Percentiles rank a stretch among this genome's conserved stretches.
phyloP scores from a whole-genome alignment of 2,113 vertebrate species.

The Neodon shergylaensis region DNA sequence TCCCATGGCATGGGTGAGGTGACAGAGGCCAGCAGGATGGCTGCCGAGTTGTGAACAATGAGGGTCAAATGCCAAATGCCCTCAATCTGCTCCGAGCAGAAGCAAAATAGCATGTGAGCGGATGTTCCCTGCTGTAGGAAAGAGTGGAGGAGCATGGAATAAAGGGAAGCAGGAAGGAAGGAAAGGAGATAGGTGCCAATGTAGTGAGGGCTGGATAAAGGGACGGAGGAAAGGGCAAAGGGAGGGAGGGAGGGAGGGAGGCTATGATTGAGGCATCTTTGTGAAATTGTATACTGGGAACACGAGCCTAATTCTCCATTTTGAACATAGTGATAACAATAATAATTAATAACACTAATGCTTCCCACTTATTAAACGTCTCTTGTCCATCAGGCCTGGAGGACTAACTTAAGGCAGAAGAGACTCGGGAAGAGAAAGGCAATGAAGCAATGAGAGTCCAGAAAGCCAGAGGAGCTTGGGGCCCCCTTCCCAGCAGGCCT shows the following conservation, averaged over 20 bases:
- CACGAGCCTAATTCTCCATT: not conserved
- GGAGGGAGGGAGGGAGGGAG: not conserved
- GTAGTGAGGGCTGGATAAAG: too few species aligned
- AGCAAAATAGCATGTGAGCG: not conserved
- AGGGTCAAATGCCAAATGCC: not conserved
- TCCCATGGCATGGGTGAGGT: accelerated
- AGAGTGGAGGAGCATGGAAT: too few species aligned
- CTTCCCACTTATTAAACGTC: not conserved
- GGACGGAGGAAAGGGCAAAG: too few species aligned
- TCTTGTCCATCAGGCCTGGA: not conserved
- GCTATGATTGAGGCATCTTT: not conserved
- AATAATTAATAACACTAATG: too few species aligned
- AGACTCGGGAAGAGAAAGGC: not conserved
- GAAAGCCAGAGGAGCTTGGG: not conserved
- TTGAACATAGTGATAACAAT: not conserved
- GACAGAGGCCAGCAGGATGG: not conserved
- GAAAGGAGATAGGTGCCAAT: not conserved
- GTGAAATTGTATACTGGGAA: not conserved
- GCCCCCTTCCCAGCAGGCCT: too few species aligned
- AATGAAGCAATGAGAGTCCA: not conserved
- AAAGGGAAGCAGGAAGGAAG: not conserved
- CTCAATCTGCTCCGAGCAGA: not conserved
- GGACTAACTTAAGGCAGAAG: not conserved
- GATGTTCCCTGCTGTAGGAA: not conserved
- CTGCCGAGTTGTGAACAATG: not conserved